Percentiles rank a stretch among this genome's conserved stretches.
Conservation (phyloP, 2,888 invertebrate genomes). For the Mamestra brassicae region DNA sequence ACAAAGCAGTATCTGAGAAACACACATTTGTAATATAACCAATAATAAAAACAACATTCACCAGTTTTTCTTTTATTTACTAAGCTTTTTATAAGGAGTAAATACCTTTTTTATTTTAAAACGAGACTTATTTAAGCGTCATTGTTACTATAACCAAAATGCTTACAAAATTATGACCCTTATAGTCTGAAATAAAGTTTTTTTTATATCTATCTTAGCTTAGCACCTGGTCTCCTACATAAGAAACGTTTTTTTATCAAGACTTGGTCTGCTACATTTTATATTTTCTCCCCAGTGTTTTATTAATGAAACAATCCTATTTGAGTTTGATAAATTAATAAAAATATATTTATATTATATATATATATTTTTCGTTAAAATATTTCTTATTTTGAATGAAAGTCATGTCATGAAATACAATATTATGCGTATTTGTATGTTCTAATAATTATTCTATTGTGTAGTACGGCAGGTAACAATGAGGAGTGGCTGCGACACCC, state of each 20-base stretch:
- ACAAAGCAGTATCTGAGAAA: not conserved
- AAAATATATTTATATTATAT: no score
- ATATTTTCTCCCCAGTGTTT: not conserved
- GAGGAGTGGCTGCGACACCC: constrained; percentile 50
- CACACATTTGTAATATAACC: not conserved
- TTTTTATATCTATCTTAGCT: no score
- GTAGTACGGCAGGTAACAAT: constrained; percentile 68
- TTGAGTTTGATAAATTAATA: not conserved
- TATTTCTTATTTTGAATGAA: not conserved
- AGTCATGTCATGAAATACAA: not conserved
- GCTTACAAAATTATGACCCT: no score
- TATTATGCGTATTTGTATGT: not conserved
- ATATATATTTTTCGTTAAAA: not conserved
- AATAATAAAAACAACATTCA: constrained; percentile 6
- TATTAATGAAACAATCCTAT: not conserved
- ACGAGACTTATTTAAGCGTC: no score
- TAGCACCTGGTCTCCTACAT: not conserved
- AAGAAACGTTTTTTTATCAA: not conserved
- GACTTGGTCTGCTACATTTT: not conserved
- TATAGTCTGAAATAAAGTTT: no score
- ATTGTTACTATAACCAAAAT: no score
- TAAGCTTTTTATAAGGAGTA: not conserved
- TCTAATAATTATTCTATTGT: constrained; percentile 33
- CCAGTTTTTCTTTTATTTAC: constrained; percentile 19
- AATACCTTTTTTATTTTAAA: not conserved